phyloP scores from a whole-genome alignment of 2,888 invertebrate species.

The Xanthorhoe spadicearia region DNA sequence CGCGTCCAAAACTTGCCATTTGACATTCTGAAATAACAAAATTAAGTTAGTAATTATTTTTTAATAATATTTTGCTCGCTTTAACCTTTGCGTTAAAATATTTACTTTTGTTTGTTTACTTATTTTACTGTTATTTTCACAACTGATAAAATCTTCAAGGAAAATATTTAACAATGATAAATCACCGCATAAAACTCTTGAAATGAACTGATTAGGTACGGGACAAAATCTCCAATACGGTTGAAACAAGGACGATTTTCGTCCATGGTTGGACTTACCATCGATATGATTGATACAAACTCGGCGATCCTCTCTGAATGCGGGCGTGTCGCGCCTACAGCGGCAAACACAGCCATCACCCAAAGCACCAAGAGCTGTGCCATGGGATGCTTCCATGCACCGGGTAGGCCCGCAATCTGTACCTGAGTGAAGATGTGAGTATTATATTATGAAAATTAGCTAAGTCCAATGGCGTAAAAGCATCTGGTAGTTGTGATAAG shows the following conservation, averaged over 20 bases:
- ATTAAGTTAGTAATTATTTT: not conserved
- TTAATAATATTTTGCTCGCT: not conserved
- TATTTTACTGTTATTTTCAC: not conserved
- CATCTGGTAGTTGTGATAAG: too few relatives aligned
- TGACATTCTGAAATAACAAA: slow-evolving; percentile 84
- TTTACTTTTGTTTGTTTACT: not conserved
- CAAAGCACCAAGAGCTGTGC: slow-evolving; percentile 82
- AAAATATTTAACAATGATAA: not conserved
- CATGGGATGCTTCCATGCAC: slow-evolving; percentile 88
- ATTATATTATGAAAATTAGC: too few relatives aligned
- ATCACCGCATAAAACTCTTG: too few relatives aligned
- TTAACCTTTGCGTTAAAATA: slow-evolving; percentile 5
- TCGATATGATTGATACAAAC: slow-evolving; percentile 90
- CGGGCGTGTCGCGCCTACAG: slow-evolving; percentile 87
- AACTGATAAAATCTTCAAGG: not conserved
- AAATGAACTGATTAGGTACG: too few relatives aligned
- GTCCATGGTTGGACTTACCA: too few relatives aligned
- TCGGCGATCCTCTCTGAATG: slow-evolving; percentile 89
- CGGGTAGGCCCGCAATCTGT: slow-evolving; percentile 85
- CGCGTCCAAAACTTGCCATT: slow-evolving; percentile 89
- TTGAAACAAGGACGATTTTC: too few relatives aligned
- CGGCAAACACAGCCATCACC: slow-evolving; percentile 87
- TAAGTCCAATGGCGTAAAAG: too few relatives aligned
- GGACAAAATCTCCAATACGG: too few relatives aligned
- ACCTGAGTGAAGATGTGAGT: slow-evolving; percentile 67